These are phyloP conservation scores for Physocephala rufipes DNA, from an alignment of 2,888 invertebrate genomes.

Conservation along the genomic window DNA sequence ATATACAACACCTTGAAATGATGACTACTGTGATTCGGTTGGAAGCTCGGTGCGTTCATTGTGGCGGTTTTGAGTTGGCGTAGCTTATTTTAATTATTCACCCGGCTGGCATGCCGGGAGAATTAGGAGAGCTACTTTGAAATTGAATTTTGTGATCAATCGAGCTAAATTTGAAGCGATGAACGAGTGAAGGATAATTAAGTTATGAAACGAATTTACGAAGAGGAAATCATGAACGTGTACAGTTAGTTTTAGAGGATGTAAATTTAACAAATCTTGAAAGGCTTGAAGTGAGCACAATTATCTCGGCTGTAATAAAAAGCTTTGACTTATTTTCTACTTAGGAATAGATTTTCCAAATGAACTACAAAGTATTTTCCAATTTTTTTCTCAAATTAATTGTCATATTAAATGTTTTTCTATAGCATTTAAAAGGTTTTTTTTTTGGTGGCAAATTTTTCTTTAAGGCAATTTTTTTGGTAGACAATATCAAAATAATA, in stretches of 20 bases:
- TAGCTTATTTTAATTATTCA: slow-evolving; percentile 21
- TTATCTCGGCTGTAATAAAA: too few species aligned
- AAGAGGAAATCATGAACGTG: background rate
- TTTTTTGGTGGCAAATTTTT: slow-evolving; percentile 23
- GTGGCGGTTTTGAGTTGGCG: slow-evolving; percentile 47
- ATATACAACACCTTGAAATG: slow-evolving; percentile 67
- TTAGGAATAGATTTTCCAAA: too few species aligned
- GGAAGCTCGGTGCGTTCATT: slow-evolving; percentile 57
- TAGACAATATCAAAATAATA: background rate
- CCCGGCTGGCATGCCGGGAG: background rate
- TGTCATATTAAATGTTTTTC: background rate
- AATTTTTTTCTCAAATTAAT: too few species aligned
- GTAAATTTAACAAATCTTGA: too few species aligned
- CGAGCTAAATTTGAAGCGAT: background rate
- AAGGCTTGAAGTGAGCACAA: too few species aligned
- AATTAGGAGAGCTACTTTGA: background rate
- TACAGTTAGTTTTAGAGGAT: too few species aligned
- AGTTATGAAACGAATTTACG: slow-evolving; percentile 23
- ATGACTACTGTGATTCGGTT: slow-evolving; percentile 64
- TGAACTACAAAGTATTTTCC: too few species aligned
- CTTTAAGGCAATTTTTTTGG: background rate
- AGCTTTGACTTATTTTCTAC: too few species aligned
- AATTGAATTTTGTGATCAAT: slow-evolving; percentile 18
- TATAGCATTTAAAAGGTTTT: slow-evolving; percentile 4
- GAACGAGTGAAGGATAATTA: background rate